These are phyloP conservation scores for Gallinago nigripennis DNA, from an alignment of 2,797 vertebrate species.

Conservation along the genomic window DNA sequence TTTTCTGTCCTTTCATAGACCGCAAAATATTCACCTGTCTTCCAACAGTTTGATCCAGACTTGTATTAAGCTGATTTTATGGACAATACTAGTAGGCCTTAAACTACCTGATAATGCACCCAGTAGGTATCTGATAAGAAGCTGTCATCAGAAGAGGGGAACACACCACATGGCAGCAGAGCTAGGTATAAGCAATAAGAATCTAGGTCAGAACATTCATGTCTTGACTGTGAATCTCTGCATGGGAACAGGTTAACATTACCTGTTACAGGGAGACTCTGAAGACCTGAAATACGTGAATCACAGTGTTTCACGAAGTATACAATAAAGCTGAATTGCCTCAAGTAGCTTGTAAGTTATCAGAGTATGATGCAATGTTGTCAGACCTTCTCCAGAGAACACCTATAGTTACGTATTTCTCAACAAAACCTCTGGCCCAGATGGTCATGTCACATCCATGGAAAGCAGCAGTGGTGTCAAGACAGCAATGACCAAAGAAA, in stretches of 20 bases:
- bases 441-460: not conserved
- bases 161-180: not conserved
- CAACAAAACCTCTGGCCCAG: not conserved
- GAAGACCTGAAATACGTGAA: not conserved
- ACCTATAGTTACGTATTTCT: not conserved
- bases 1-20: not conserved
- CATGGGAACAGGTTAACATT: not conserved
- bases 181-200: not conserved
- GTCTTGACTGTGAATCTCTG: not conserved
- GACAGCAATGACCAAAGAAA: not conserved
- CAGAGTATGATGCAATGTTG: not conserved
- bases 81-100: not conserved
- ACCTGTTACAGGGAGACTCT: not conserved
- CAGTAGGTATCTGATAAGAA: not conserved
- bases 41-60: not conserved
- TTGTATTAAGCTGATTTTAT: not conserved
- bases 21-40: not conserved
- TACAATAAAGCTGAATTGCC: not conserved
- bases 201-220: not conserved
- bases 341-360: not conserved
- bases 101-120: accelerated
- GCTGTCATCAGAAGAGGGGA: not conserved
- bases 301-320: not conserved
- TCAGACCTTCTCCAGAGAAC: not conserved
- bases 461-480: not conserved